Evolutionary conservation across 2,888 invertebrate species (phyloP).

Genomic region (Lordiphosa fenestrarum): DNA sequence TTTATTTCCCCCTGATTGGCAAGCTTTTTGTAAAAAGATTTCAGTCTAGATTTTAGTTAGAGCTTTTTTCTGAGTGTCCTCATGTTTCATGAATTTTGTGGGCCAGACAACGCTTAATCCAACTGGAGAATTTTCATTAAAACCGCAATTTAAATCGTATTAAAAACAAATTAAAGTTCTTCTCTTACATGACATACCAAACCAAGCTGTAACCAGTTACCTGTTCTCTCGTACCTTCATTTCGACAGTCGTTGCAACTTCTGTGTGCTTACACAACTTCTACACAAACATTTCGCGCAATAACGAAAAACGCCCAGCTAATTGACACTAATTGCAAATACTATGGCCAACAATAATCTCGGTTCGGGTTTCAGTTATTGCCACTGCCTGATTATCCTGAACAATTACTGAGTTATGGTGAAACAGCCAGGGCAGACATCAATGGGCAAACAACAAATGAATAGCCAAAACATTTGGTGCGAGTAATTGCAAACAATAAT

Average conservation of each 20-base stretch:
- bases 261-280: conserved; percentile 10
- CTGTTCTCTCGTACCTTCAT: not conserved
- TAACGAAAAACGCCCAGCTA: conserved; percentile 41
- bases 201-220: too few species aligned
- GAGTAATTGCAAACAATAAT: conserved; percentile 63
- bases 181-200: too few species aligned
- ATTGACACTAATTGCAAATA: conserved; percentile 66
- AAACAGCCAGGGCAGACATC: conserved; percentile 3
- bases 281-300: conserved; percentile 21
- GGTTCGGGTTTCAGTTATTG: conserved; percentile 19
- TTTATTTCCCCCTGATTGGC: too few species aligned
- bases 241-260: conserved; percentile 6
- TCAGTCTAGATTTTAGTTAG: too few species aligned
- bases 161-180: too few species aligned
- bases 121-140: too few species aligned
- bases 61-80: too few species aligned
- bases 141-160: too few species aligned
- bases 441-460: conserved; percentile 39
- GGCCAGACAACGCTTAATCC: too few species aligned
- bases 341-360: conserved; percentile 33
- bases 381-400: conserved; percentile 22
- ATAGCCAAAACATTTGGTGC: conserved; percentile 52
- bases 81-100: too few species aligned
- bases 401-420: conserved; percentile 12
- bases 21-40: too few species aligned